Evolutionary conservation across 2,888 invertebrate genomes (phyloP).

Genomic region (Nebria salina): DNA sequence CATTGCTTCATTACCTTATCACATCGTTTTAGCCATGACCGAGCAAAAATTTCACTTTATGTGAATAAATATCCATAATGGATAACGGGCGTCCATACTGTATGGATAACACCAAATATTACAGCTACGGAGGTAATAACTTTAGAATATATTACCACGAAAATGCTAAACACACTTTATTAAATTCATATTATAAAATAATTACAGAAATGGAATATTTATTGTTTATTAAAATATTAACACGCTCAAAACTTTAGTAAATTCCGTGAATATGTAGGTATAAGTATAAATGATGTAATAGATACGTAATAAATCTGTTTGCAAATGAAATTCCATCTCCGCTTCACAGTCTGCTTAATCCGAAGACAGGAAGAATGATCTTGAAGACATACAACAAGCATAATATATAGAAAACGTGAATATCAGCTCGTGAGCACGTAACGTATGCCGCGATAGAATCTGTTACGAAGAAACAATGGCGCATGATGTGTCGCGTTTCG

Average conservation of each 20-base stretch:
- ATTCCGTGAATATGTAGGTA: too few relatives aligned
- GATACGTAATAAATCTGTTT: too few relatives aligned
- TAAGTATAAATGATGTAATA: too few relatives aligned
- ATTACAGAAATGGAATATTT: too few relatives aligned
- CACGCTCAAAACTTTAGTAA: too few relatives aligned
- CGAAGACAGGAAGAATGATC: conserved; percentile 4
- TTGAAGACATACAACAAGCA: background rate
- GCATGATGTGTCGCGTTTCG: conserved; percentile 11
- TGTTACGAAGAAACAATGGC: background rate
- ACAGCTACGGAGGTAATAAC: background rate
- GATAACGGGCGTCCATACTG: background rate
- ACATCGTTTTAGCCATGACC: conserved; percentile 6
- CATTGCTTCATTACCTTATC: conserved; percentile 44
- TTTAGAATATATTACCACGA: background rate
- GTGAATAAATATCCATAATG: background rate
- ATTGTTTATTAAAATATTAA: too few relatives aligned
- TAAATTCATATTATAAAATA: too few relatives aligned
- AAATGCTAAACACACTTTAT: background rate
- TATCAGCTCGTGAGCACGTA: background rate
- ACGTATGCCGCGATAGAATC: conserved; percentile 5
- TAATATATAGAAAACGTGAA: conserved; percentile 2
- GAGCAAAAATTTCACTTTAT: conserved; percentile 14
- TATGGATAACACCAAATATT: background rate
- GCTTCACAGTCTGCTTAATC: background rate
- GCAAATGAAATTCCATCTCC: background rate